These are phyloP conservation scores for Mesitornis unicolor DNA, from an alignment of 2,113 vertebrate genomes.

Conservation along the genomic window DNA sequence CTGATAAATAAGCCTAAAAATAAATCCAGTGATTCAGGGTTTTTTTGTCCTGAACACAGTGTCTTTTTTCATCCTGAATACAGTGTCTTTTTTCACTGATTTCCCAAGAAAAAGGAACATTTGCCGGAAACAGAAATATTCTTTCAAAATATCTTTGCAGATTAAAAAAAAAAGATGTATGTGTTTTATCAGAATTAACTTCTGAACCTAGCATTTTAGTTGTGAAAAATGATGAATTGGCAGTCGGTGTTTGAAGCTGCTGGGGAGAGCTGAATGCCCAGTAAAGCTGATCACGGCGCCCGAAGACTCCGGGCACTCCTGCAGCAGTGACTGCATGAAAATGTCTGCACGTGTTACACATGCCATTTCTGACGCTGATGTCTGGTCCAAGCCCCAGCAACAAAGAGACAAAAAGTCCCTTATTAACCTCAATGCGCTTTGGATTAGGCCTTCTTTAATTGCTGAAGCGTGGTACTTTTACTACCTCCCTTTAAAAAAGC, in stretches of 20 bases:
- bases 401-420: not conserved
- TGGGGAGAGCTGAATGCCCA: not conserved
- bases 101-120: not conserved
- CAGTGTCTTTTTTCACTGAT: not conserved
- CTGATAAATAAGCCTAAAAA: not conserved
- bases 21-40: not conserved
- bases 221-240: not conserved
- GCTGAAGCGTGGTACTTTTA: conserved; percentile 22
- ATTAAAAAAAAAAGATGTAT: not conserved
- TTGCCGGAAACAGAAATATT: not conserved
- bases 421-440: not conserved
- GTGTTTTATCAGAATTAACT: not conserved
- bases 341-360: not conserved
- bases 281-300: not conserved
- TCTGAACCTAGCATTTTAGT: not conserved
- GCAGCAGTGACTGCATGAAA: not conserved
- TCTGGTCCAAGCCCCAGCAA: not conserved
- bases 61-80: not conserved
- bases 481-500: conserved; percentile 2
- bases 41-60: not conserved
- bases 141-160: not conserved
- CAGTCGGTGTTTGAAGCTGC: not conserved
- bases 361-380: not conserved
- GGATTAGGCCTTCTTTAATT: conserved; percentile 6
- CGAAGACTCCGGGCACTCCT: not conserved